Evolutionary conservation across 2,888 invertebrate species (phyloP).

Genomic region (Pasiphila rectangulata): DNA sequence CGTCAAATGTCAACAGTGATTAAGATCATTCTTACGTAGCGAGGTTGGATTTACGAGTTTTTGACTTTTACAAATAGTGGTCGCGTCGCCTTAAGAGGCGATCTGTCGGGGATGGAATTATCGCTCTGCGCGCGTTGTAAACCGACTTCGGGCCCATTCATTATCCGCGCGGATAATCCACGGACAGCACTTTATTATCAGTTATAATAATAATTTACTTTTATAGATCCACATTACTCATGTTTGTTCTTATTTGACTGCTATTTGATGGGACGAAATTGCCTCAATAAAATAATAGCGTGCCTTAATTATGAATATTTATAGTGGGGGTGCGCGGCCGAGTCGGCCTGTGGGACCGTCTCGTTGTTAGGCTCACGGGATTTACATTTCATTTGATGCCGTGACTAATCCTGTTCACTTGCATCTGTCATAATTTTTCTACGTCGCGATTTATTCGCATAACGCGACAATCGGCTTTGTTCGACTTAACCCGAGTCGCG

Average conservation of each 20-base stretch:
- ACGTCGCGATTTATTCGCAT: conserved; percentile 75
- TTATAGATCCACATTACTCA: conserved; percentile 77
- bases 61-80: conserved; percentile 74
- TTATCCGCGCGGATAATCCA: conserved; percentile 75
- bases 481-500: conserved; percentile 45
- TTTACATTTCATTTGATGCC: conserved; percentile 70
- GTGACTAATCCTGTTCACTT: conserved; percentile 62
- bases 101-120: conserved; percentile 65
- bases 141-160: conserved; percentile 66
- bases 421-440: conserved; percentile 80
- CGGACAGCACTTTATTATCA: conserved; percentile 78
- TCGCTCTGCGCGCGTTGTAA: conserved; percentile 65
- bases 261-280: conserved; percentile 67
- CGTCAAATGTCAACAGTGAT: conserved; percentile 77
- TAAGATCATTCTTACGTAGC: conserved; percentile 68
- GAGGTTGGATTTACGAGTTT: conserved; percentile 66
- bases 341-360: conserved; percentile 39
- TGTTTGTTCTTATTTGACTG: conserved; percentile 78
- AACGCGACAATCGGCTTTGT: conserved; percentile 71
- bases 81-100: conserved; percentile 71
- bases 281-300: conserved; percentile 68
- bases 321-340: conserved; percentile 36
- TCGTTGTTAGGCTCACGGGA: conserved; percentile 62
- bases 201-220: conserved; percentile 80
- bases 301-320: conserved; percentile 56